Conservation (phyloP, 2,113 vertebrate species). For the Pteropus alecto region DNA sequence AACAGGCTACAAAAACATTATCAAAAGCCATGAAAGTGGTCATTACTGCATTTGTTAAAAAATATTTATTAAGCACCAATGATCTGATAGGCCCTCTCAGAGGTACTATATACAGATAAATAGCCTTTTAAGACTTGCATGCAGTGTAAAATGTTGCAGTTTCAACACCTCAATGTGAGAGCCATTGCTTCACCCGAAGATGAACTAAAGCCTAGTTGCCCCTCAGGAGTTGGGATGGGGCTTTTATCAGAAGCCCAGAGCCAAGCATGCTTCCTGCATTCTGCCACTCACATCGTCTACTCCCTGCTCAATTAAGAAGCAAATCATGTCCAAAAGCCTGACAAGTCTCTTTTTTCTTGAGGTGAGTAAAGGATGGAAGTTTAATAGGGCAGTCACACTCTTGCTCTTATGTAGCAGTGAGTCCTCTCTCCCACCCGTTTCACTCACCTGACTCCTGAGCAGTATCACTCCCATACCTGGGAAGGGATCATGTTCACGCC, state of each 20-base stretch:
- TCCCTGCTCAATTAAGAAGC: background rate
- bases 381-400: too few species aligned
- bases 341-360: background rate
- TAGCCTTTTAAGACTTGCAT: background rate
- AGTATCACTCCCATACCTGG: accelerated
- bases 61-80: background rate
- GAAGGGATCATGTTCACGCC: background rate
- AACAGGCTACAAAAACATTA: background rate
- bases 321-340: background rate
- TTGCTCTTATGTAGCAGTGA: too few species aligned
- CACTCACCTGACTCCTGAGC: too few species aligned
- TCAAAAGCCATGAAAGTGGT: background rate
- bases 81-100: background rate
- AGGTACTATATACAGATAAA: background rate
- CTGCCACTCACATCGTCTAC: background rate
- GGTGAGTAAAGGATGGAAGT: background rate
- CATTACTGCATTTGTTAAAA: background rate
- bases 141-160: background rate
- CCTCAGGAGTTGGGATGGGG: background rate
- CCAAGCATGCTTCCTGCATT: background rate
- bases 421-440: background rate
- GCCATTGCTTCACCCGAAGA: background rate
- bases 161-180: background rate
- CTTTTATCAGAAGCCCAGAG: background rate
- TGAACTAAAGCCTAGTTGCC: background rate